These are phyloP conservation scores for Phalangium opilio DNA, from an alignment of 2,888 invertebrate species.

Conservation along the genomic window DNA sequence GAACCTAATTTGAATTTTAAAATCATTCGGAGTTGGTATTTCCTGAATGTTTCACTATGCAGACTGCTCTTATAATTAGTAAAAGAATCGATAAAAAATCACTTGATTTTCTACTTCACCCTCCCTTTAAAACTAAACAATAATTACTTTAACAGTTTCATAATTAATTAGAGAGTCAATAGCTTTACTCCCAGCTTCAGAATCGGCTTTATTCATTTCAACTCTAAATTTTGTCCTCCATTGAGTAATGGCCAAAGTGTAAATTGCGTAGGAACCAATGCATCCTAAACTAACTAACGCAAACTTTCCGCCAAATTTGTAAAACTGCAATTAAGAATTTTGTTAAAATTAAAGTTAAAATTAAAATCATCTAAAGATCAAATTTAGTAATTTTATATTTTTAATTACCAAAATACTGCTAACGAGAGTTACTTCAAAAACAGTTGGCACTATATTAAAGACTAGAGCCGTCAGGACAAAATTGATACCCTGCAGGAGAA, in stretches of 20 bases:
- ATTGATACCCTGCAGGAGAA: constrained; percentile 75
- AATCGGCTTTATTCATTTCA: constrained; percentile 95
- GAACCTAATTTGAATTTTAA: too few relatives aligned
- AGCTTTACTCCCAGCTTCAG: constrained; percentile 93
- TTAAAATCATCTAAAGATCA: too few relatives aligned
- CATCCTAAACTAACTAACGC: constrained; percentile 75
- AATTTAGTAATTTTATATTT: too few relatives aligned
- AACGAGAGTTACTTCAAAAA: constrained; percentile 82
- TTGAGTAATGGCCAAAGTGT: constrained; percentile 76
- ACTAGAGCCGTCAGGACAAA: constrained; percentile 92
- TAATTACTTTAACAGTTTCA: constrained; percentile 85
- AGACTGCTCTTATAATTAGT: too few relatives aligned
- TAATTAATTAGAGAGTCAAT: constrained; percentile 97
- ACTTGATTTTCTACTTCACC: too few relatives aligned
- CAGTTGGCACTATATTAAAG: constrained; percentile 90
- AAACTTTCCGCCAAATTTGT: constrained; percentile 52
- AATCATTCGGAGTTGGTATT: too few relatives aligned
- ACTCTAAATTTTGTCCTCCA: constrained; percentile 93
- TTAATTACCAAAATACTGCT: constrained; percentile 68
- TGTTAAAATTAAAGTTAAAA: too few relatives aligned
- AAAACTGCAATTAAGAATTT: constrained; percentile 40
- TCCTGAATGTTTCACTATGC: too few relatives aligned
- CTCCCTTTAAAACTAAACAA: too few relatives aligned
- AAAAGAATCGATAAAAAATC: too few relatives aligned
- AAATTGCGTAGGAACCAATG: constrained; percentile 72